Conservation (phyloP, 2,888 invertebrate genomes). For the Trachelus tabidus region DNA sequence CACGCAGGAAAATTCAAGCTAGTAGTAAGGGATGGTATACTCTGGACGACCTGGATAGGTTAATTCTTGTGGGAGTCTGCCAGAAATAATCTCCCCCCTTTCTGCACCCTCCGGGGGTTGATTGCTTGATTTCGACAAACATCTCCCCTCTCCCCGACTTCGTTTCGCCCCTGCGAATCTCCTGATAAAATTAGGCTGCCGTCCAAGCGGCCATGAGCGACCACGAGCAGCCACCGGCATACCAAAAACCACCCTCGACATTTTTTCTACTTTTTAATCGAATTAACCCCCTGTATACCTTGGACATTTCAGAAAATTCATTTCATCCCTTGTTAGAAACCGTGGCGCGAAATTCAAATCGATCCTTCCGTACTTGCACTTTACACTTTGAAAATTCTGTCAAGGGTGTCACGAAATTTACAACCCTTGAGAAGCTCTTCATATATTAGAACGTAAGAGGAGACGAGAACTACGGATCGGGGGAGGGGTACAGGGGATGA, state of each 20-base stretch:
- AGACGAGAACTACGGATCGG: not conserved
- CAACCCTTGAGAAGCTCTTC: not conserved
- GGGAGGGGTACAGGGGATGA: not conserved
- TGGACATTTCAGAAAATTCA: no score
- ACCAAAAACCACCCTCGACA: slow-evolving; percentile 45
- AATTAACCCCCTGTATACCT: slow-evolving; percentile 37
- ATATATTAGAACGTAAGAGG: not conserved
- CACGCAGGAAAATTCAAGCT: slow-evolving; percentile 33
- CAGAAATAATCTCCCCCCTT: slow-evolving; percentile 46
- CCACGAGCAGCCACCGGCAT: slow-evolving; percentile 36
- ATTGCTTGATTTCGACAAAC: slow-evolving; percentile 61
- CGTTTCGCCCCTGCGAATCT: slow-evolving; percentile 16
- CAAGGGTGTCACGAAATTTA: not conserved
- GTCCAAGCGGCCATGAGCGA: slow-evolving; percentile 41
- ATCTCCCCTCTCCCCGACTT: slow-evolving; percentile 34
- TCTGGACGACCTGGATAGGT: slow-evolving; percentile 32
- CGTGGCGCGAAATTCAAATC: no score
- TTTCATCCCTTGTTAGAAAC: no score
- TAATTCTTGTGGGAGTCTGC: slow-evolving; percentile 49
- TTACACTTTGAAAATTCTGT: not conserved
- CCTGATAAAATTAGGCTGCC: slow-evolving; percentile 50
- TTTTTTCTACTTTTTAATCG: slow-evolving; percentile 50
- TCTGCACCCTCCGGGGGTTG: slow-evolving; percentile 35
- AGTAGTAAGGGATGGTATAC: slow-evolving; percentile 3
- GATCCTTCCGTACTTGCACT: no score